phyloP scores from a whole-genome alignment of 2,797 vertebrate species.

The Myripristis jacobus region DNA sequence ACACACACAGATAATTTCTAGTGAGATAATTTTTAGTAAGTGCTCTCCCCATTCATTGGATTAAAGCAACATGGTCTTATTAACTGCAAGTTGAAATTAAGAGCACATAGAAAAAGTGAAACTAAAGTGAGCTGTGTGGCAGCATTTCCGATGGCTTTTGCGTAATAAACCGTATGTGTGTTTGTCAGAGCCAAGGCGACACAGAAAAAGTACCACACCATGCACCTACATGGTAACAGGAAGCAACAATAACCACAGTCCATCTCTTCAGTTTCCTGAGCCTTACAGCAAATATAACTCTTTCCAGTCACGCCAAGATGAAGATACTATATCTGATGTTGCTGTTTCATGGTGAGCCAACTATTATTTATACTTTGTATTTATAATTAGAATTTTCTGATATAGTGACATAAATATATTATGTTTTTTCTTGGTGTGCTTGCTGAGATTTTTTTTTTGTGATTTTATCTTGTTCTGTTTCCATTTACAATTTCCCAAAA shows the following conservation, averaged over 20 bases:
- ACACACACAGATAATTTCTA: too few species aligned
- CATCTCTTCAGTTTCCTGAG: constrained; percentile 55
- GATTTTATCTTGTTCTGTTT: not conserved
- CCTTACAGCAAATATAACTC: not conserved
- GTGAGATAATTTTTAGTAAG: too few species aligned
- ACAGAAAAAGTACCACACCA: not conserved
- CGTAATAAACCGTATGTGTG: not conserved
- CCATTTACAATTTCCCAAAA: too few species aligned
- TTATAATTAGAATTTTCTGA: not conserved
- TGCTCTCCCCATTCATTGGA: too few species aligned
- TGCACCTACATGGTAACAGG: constrained; percentile 34
- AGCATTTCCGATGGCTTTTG: not conserved
- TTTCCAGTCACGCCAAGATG: constrained; percentile 61
- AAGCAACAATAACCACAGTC: constrained; percentile 53
- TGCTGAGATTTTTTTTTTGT: not conserved
- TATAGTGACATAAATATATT: not conserved
- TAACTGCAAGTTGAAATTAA: too few species aligned
- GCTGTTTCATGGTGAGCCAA: constrained; percentile 69
- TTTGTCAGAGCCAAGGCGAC: rapidly evolving
- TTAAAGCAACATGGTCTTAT: not conserved
- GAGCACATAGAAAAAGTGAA: not conserved
- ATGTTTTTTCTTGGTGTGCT: not conserved
- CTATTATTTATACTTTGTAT: not conserved
- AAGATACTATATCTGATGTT: constrained; percentile 57
- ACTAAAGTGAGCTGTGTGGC: not conserved